These are phyloP conservation scores for Brachypalpus laphriformis DNA, from an alignment of 2,888 invertebrate species.

Conservation along the genomic window DNA sequence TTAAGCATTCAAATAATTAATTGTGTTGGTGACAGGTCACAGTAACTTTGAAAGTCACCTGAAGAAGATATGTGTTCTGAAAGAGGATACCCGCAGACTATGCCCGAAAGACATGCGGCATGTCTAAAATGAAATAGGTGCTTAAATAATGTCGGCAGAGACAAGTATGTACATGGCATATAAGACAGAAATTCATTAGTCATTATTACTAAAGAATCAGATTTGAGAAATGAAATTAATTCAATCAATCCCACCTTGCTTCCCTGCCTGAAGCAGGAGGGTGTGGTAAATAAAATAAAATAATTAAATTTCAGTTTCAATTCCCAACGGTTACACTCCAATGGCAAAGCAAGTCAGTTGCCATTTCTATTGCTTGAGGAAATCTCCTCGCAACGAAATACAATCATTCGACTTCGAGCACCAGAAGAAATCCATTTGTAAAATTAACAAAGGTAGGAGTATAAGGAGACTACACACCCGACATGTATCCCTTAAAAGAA, in stretches of 20 bases:
- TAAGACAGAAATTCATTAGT: no score
- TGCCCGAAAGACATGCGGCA: no score
- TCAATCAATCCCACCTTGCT: conserved; percentile 12
- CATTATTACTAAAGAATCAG: neutral
- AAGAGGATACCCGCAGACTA: no score
- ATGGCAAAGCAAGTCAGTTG: neutral
- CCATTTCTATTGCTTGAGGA: conserved; percentile 32
- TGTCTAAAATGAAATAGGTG: no score
- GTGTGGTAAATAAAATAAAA: conserved; percentile 18
- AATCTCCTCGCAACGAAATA: conserved; percentile 34
- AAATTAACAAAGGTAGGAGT: conserved; percentile 60
- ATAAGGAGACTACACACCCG: neutral
- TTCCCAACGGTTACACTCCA: conserved; percentile 28
- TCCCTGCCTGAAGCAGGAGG: neutral
- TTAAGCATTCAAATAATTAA: no score
- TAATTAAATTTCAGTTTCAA: conserved; percentile 63
- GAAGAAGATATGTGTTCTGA: no score
- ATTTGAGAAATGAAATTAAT: conserved; percentile 32
- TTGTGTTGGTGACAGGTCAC: no score
- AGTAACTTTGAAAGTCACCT: no score
- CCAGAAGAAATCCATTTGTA: conserved; percentile 63
- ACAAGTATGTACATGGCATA: no score
- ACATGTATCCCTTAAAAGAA: conserved; percentile 23
- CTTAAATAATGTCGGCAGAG: no score
- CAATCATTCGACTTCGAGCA: conserved; percentile 49